Evolutionary conservation across 2,888 invertebrate genomes (phyloP).

Genomic region (Junonia oenone): DNA sequence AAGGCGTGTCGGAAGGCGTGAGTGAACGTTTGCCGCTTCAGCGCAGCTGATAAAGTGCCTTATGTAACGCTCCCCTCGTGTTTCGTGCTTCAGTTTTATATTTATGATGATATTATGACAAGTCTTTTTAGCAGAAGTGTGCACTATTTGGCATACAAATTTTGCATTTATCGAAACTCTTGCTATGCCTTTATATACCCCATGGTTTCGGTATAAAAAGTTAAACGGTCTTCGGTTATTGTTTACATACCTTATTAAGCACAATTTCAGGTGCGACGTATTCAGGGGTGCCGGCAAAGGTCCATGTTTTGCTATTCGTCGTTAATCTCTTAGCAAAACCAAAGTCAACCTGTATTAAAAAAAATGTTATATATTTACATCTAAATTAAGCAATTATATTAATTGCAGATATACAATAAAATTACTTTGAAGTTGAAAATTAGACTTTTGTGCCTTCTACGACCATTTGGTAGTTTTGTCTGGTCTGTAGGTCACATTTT

Average conservation of each 20-base stretch:
- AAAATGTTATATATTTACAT: too few species aligned
- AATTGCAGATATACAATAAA: too few species aligned
- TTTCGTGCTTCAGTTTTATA: not conserved
- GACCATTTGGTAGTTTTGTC: too few species aligned
- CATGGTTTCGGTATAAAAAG: too few species aligned
- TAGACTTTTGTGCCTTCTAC: too few species aligned
- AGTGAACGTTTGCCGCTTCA: not conserved
- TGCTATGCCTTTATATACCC: too few species aligned
- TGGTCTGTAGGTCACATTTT: too few species aligned
- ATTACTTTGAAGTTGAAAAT: too few species aligned
- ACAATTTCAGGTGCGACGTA: constrained; percentile 95
- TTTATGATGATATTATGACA: not conserved
- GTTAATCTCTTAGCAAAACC: constrained; percentile 94
- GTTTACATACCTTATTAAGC: constrained; percentile 82
- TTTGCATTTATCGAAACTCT: too few species aligned
- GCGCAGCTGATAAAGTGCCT: not conserved
- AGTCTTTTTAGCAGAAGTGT: too few species aligned
- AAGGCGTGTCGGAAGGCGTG: not conserved
- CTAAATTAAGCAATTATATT: too few species aligned
- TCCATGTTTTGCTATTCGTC: constrained; percentile 91
- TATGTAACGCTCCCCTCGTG: not conserved
- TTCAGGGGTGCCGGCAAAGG: constrained; percentile 97
- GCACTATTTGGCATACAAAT: too few species aligned
- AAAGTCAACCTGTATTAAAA: constrained; percentile 88
- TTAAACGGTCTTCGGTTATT: not conserved